phyloP scores from a whole-genome alignment of 2,797 vertebrate species.

The Prunella strophiata region DNA sequence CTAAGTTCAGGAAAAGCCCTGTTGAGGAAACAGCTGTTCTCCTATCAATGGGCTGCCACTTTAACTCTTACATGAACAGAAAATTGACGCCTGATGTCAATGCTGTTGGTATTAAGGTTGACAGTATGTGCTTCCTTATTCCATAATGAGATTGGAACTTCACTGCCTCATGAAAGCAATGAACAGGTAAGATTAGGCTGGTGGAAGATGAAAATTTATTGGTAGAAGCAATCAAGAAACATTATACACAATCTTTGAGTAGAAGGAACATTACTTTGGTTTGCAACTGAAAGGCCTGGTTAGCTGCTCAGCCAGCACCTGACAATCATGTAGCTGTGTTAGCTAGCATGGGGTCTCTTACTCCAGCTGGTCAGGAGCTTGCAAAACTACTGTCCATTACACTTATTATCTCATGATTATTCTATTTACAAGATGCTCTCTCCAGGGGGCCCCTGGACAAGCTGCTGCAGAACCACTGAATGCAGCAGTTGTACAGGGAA shows the following conservation, averaged over 20 bases:
- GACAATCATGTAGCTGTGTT: background rate
- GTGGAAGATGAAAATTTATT: background rate
- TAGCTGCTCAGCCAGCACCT: background rate
- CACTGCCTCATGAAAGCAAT: background rate
- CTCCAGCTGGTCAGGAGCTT: constrained; percentile 26
- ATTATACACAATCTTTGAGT: background rate
- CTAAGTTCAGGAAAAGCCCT: background rate
- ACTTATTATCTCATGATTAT: constrained; percentile 25
- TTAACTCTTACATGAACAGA: background rate
- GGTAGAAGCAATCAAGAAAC: background rate
- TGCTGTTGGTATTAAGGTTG: background rate
- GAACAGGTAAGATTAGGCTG: background rate
- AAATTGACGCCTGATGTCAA: background rate
- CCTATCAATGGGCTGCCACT: background rate
- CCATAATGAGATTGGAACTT: background rate
- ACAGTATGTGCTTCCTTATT: background rate
- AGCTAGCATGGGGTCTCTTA: background rate
- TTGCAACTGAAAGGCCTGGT: background rate
- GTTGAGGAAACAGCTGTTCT: background rate
- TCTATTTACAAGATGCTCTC: constrained; percentile 30
- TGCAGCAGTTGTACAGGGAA: background rate
- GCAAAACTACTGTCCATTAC: background rate
- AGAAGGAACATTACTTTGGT: background rate
- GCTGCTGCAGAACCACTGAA: background rate
- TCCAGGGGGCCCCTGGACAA: background rate